A percentile compares a stretch with the other conserved stretches of the same genome.
These are phyloP conservation scores for Nysson spinosus DNA, from an alignment of 2,888 invertebrate species.

Conservation along the genomic window DNA sequence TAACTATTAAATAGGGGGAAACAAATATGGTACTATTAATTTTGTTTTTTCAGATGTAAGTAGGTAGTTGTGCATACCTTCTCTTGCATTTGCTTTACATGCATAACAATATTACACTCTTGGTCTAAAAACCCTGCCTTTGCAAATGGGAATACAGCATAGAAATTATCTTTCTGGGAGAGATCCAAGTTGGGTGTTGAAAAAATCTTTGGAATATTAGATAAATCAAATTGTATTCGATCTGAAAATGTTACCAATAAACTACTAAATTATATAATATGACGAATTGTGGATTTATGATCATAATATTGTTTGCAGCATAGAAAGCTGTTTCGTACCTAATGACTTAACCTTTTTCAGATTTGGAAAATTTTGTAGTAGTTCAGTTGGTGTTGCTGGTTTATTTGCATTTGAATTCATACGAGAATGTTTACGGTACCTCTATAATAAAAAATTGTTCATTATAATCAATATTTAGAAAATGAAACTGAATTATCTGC, in stretches of 20 bases:
- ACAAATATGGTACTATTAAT: no score
- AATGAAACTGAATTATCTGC: no score
- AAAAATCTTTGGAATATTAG: constrained; percentile 91
- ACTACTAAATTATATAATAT: constrained; percentile 7
- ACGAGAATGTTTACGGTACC: constrained; percentile 78
- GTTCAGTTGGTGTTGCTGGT: constrained; percentile 72
- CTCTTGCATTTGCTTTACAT: constrained; percentile 87
- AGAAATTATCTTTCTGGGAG: constrained; percentile 89
- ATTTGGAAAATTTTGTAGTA: constrained; percentile 77
- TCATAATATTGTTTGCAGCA: not conserved
- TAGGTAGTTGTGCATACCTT: constrained; percentile 78
- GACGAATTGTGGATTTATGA: no score
- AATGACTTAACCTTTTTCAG: constrained; percentile 75
- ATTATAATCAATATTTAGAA: not conserved
- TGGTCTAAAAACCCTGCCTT: constrained; percentile 79
- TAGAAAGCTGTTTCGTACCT: constrained; percentile 60
- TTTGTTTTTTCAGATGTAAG: not conserved
- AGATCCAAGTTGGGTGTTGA: constrained; percentile 88
- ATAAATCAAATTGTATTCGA: constrained; percentile 78
- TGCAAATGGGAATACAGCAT: constrained; percentile 88
- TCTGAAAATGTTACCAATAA: constrained; percentile 73
- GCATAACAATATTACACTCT: constrained; percentile 66
- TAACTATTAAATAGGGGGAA: constrained; percentile 80
- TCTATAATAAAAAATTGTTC: constrained; percentile 66
- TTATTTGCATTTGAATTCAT: constrained; percentile 72